Base-by-base conservation (phyloP, 2,113 vertebrate species). In the Seriola dumerili region DNA sequence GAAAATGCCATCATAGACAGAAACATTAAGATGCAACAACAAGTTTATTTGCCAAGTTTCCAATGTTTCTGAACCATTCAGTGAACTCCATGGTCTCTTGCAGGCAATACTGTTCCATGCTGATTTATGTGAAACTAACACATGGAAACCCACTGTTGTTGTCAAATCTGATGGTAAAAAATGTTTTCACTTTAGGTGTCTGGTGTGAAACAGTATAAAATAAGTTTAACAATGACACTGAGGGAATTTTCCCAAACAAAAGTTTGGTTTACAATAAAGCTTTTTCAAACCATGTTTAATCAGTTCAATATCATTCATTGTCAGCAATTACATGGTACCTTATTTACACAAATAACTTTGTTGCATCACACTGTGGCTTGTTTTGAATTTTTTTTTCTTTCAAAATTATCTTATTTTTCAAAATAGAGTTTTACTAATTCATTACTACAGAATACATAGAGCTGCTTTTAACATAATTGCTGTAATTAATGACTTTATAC, bases 341-440 rank as follows among this genome's bases (percentile, higher is more conserved):
- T 88, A 85, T 83, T 58, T 87, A 85, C 78, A 88, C 78, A 86
- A 73, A 77, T 61, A 58, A 54, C 42, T 74, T 79, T 66, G 76
- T 83, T 87, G 81, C 81, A 92, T 86, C 86, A 62, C 61, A 87
- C 32, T 73, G 57, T 59, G 50, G 59, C 32, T 74, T 74, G n/a
- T 86, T 83, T 90, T 80, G 0, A 32, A 8, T 14, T 61, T 80
- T 69, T 14, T 61, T 80, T 69, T 77, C 72, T 83, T 80, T 81
- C 79, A 90, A 91, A 91, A 84, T 85, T 65, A 84, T 87, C 32
- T 83, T 64, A 77, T 59, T 89, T 90, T 85, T 82, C 91, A 93
- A 93, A 93, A 94, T 91, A 93, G 87, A 92, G 38, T 91, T 91
- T 88, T 88, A 85, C 83, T 88, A 80, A 83, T 89, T 86, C 75